Conservation (phyloP, 2,113 vertebrate genomes). For the Callaeas wilsoni region DNA sequence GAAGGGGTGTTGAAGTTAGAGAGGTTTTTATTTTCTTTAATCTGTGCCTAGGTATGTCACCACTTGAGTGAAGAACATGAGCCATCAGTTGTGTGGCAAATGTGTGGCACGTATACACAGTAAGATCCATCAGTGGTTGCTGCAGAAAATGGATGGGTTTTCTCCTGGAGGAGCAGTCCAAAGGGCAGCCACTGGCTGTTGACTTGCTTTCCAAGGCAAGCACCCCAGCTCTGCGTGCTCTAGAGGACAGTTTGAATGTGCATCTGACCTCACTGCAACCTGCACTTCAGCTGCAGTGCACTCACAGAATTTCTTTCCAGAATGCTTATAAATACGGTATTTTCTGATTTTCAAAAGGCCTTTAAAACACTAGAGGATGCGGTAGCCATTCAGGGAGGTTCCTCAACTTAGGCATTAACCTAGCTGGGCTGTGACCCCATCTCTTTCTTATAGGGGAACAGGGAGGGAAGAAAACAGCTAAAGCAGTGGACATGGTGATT, state of each 20-base stretch:
- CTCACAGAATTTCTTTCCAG: not conserved
- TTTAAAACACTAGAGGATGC: not conserved
- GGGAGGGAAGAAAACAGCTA: not conserved
- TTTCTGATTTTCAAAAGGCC: not conserved
- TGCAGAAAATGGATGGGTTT: not conserved
- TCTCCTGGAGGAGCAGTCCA: not conserved
- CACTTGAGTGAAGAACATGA: not conserved
- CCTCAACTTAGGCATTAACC: not conserved
- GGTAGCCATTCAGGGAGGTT: not conserved
- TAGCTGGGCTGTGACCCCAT: not conserved
- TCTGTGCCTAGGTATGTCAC: constrained; percentile 32
- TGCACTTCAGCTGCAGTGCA: not conserved
- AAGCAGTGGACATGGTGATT: not conserved
- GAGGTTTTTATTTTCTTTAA: constrained; percentile 34
- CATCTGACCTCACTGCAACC: not conserved
- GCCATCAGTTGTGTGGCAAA: not conserved
- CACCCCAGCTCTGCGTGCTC: not conserved
- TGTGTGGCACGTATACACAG: not conserved
- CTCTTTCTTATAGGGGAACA: not conserved
- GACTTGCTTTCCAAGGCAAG: not conserved
- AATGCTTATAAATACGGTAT: not conserved
- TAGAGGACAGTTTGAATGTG: not conserved
- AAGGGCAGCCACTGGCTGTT: not conserved
- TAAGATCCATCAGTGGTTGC: not conserved
- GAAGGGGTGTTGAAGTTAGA: not conserved